phyloP scores from a whole-genome alignment of 1,140 invertebrate genomes.

The Rhynchophorus ferrugineus region DNA sequence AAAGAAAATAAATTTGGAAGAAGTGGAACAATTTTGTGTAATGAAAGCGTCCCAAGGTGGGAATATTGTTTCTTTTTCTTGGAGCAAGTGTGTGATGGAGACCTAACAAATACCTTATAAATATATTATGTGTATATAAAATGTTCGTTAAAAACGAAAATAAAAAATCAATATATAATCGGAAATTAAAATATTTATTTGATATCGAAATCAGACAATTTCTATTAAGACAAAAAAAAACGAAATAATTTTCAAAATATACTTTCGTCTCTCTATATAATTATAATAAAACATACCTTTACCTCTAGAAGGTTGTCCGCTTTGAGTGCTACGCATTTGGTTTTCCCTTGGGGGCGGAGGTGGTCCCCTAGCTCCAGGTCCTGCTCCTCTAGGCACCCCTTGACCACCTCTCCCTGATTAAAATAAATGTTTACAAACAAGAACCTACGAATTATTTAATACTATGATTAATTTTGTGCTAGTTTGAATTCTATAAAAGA shows the following conservation, averaged over 20 bases:
- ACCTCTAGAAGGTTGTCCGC: slow-evolving; percentile 5
- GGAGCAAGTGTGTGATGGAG: slow-evolving; percentile 29
- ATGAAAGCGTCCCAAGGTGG: too few species aligned
- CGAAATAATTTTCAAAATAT: background rate
- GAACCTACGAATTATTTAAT: too few species aligned
- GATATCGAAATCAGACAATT: background rate
- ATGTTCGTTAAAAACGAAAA: slow-evolving; percentile 4
- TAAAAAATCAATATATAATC: background rate
- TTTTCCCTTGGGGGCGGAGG: slow-evolving; percentile 69
- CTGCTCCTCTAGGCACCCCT: slow-evolving; percentile 46
- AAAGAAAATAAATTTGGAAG: too few species aligned
- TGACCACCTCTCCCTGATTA: slow-evolving; percentile 30
- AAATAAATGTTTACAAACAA: too few species aligned
- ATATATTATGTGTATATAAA: slow-evolving; percentile 9
- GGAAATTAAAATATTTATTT: background rate
- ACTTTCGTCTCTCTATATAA: too few species aligned
- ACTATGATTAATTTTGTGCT: too few species aligned
- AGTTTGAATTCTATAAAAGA: too few species aligned
- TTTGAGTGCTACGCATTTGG: slow-evolving; percentile 15
- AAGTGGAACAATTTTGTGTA: too few species aligned
- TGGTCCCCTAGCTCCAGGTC: slow-evolving; percentile 66
- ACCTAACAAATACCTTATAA: too few species aligned
- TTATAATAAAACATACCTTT: slow-evolving; percentile 18
- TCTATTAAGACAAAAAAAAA: background rate
- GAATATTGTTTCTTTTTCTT: too few species aligned